Evolutionary conservation across 2,113 vertebrate species (phyloP), one percentile per base, ranked within the genome.

Genomic region (Semnornis frantzii): DNA sequence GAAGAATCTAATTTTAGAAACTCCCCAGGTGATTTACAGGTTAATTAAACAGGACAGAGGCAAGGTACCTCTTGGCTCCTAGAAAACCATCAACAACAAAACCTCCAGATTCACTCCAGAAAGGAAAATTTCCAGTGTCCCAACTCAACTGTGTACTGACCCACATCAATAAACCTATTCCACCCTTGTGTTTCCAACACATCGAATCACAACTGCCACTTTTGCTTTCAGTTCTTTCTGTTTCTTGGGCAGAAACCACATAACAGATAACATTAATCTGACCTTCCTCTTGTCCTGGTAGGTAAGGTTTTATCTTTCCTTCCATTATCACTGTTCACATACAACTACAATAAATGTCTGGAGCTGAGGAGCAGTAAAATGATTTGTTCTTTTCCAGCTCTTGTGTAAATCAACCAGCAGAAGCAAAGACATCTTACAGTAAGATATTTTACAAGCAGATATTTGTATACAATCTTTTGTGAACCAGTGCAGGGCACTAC

Each of bases 261-360:
- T 15, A 27, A 27, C 31, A 85, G 68, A 70, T 54, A 88, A 63
- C 82, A 94, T 70, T 89, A 74, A 92, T 73, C 55, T 82, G 84
- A 94, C 73, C 82, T 91, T 93, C 82, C 12, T 91, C 16, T 85
- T 89, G 31, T 79, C 64, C n/a, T 6, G 3, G 3, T 54, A 66
- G 2, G 9, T 79, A 76, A 88, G 75, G 20, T 44, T 88, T 85
- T 73, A 77, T 48, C 16, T 62, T 48, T 75, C 33, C 18, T 80
- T 90, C 85, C 12, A 1, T 87, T 83, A 87, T 75, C 50, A 46
- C 52, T 78, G 23, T 88, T 75, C 57, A 76, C 69, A 46, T 60
- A 77, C 63, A 64, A 15, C 37, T 64, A 79, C n/a, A 95, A 85
- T 90, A 88, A 94, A 90, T 63, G 74, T 91, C 77, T 85, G 15